Evolutionary conservation across 2,797 vertebrate species (phyloP).

Genomic region (Pseudochirops cupreus): DNA sequence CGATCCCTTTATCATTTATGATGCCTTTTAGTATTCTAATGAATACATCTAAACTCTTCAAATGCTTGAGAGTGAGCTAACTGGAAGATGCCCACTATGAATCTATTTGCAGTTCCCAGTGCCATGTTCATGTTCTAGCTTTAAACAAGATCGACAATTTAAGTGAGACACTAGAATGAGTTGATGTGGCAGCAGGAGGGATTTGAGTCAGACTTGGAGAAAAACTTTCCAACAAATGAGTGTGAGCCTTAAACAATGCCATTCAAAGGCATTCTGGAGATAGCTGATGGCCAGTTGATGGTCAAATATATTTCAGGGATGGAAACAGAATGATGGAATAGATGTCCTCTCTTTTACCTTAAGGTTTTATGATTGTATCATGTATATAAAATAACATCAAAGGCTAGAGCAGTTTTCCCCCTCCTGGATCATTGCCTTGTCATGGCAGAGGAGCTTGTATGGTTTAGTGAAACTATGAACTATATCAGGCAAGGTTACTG

Average conservation of each 20-base stretch:
- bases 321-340: background rate
- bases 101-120: background rate
- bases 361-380: background rate
- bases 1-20: constrained; percentile 66
- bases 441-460: background rate
- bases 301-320: background rate
- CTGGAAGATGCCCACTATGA: constrained; percentile 47
- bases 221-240: constrained; percentile 33
- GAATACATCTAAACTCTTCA: constrained; percentile 51
- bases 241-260: background rate
- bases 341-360: background rate
- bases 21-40: constrained; percentile 67
- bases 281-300: background rate
- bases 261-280: background rate
- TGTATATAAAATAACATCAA: background rate
- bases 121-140: constrained; percentile 3
- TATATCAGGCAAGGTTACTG: background rate
- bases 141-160: constrained; percentile 2
- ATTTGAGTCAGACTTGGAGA: constrained; percentile 25
- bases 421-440: background rate
- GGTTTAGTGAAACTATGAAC: background rate
- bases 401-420: background rate
- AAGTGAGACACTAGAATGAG: background rate
- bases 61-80: constrained; percentile 52
- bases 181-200: constrained; percentile 4